Evolutionary conservation across 2,888 invertebrate species (phyloP).

Genomic region (Iphiclides podalirius): DNA sequence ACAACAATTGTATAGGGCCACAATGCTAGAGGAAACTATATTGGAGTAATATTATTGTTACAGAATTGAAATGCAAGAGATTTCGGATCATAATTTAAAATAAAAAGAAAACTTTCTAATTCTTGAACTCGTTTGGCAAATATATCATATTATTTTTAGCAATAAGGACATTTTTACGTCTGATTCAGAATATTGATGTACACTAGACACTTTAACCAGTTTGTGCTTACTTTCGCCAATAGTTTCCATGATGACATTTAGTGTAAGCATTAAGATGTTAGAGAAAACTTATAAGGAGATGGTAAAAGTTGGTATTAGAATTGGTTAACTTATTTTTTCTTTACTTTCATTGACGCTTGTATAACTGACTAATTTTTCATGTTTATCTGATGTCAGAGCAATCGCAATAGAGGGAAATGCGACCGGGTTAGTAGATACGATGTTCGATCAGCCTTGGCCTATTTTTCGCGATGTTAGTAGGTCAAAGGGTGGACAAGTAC

Average conservation of each 20-base stretch:
- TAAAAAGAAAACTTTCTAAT: background rate
- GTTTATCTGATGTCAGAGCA: conserved; percentile 12
- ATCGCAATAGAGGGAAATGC: conserved; percentile 3
- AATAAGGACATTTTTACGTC: background rate
- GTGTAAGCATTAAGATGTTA: background rate
- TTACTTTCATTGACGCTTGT: too few species aligned
- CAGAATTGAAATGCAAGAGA: too few species aligned
- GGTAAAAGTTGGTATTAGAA: too few species aligned
- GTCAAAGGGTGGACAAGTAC: conserved; percentile 34
- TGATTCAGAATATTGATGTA: background rate
- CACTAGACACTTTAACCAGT: background rate
- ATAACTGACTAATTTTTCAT: conserved; percentile 1
- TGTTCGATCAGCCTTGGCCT: conserved; percentile 56
- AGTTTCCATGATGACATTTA: background rate
- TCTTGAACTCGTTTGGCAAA: background rate
- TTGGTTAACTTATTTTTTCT: too few species aligned
- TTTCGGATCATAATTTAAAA: background rate
- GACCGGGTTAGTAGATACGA: conserved; percentile 41
- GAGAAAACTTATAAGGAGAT: background rate
- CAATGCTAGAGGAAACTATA: too few species aligned
- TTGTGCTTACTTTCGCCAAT: conserved; percentile 11
- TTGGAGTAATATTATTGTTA: too few species aligned
- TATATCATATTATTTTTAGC: background rate
- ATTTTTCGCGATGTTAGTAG: conserved; percentile 41
- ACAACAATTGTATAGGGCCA: too few species aligned